Conservation (phyloP, 2,888 invertebrate genomes). For the Cacoxenus indagator region DNA sequence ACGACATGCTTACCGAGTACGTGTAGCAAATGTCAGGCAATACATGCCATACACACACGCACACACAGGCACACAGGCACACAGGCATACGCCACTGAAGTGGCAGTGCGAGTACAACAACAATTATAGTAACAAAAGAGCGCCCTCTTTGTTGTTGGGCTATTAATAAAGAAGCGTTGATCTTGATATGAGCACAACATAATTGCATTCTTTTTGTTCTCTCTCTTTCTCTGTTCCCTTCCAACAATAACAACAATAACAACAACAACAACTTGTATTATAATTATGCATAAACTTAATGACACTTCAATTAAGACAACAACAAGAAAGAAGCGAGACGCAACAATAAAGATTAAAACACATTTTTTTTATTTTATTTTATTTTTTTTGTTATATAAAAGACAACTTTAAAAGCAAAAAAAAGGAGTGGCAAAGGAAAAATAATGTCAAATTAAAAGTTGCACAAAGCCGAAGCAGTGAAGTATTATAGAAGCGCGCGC, state of each 20-base stretch:
- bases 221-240: background rate
- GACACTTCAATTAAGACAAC: conserved; percentile 53
- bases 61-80: background rate
- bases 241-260: too few relatives aligned
- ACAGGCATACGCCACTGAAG: background rate
- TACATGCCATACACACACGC: background rate
- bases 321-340: conserved; percentile 13
- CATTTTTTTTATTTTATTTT: background rate
- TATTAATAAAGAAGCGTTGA: background rate
- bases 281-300: conserved; percentile 61
- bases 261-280: conserved; percentile 33
- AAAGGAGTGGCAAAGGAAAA: background rate
- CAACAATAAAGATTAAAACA: background rate
- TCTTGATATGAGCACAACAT: conserved; percentile 1
- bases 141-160: background rate
- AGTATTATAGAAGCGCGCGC: too few relatives aligned
- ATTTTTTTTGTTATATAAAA: background rate
- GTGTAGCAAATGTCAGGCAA: background rate
- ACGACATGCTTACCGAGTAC: background rate
- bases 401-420: background rate
- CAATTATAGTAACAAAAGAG: background rate
- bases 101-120: background rate
- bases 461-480: background rate
- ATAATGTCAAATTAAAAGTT: background rate
- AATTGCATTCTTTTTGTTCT: background rate